These are phyloP conservation scores for Bombycilla garrulus DNA, from an alignment of 2,113 vertebrate species.

Conservation along the genomic window DNA sequence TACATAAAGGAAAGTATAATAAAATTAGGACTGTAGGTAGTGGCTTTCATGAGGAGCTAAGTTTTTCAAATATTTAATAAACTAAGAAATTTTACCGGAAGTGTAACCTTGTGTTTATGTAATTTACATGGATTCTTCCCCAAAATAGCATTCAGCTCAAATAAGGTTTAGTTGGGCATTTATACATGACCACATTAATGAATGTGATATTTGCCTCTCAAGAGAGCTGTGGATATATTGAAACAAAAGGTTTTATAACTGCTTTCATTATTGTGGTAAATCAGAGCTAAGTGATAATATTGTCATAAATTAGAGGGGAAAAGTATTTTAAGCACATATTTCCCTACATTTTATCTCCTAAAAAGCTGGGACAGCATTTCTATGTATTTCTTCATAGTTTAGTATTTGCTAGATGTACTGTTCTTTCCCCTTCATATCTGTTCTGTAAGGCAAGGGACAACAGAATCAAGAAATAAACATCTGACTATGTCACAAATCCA, in stretches of 20 bases:
- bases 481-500: constrained; percentile 54
- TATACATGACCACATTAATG: background rate
- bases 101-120: background rate
- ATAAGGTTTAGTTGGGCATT: background rate
- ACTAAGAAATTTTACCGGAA: background rate
- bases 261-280: background rate
- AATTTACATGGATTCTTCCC: background rate
- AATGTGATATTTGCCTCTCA: background rate
- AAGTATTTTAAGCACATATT: background rate
- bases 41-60: background rate
- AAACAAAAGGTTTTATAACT: background rate
- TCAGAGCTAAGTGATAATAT: background rate
- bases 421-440: background rate
- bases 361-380: background rate
- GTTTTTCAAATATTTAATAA: background rate
- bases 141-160: background rate
- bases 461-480: constrained; percentile 52
- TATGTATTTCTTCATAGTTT: background rate
- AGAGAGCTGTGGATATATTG: background rate
- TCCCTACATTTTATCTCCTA: background rate
- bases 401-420: background rate
- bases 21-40: background rate
- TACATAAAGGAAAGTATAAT: background rate
- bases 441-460: background rate
- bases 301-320: background rate